phyloP scores from a whole-genome alignment of 2,888 invertebrate species.

The Aporophyla lueneburgensis region DNA sequence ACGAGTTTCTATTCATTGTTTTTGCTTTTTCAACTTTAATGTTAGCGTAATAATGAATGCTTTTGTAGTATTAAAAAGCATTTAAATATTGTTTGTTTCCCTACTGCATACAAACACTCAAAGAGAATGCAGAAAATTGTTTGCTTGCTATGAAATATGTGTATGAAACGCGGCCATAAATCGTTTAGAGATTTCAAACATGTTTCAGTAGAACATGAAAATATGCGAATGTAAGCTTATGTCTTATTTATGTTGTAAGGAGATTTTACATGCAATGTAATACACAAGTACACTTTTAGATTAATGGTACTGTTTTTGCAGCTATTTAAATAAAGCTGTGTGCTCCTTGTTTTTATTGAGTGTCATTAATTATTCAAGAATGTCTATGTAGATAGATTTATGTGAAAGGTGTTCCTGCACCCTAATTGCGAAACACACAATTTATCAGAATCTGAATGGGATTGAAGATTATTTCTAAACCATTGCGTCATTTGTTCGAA shows the following conservation, averaged over 20 bases:
- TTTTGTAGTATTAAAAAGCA: conserved; percentile 8
- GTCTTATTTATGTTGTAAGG: conserved; percentile 27
- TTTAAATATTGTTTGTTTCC: conserved; percentile 26
- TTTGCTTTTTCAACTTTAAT: not conserved
- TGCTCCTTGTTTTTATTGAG: conserved; percentile 4
- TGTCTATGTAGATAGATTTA: conserved; percentile 6
- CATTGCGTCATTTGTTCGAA: too few relatives aligned
- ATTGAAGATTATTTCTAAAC: too few relatives aligned
- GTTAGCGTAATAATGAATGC: conserved; percentile 16
- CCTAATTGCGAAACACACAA: too few relatives aligned
- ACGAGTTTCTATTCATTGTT: not conserved
- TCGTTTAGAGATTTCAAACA: conserved; percentile 61
- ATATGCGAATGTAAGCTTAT: conserved; percentile 45
- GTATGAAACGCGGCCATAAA: conserved; percentile 50
- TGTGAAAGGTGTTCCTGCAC: not conserved
- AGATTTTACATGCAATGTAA: conserved; percentile 20
- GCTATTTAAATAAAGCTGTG: conserved; percentile 14
- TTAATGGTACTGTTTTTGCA: conserved; percentile 21
- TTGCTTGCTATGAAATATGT: conserved; percentile 52
- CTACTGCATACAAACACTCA: conserved; percentile 19
- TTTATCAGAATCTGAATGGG: too few relatives aligned
- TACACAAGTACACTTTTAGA: conserved; percentile 25
- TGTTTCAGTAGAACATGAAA: conserved; percentile 47
- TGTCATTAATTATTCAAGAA: conserved; percentile 1
- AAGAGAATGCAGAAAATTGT: conserved; percentile 55